phyloP scores from a whole-genome alignment of 2,113 vertebrate genomes.

The Megalops atlanticus region DNA sequence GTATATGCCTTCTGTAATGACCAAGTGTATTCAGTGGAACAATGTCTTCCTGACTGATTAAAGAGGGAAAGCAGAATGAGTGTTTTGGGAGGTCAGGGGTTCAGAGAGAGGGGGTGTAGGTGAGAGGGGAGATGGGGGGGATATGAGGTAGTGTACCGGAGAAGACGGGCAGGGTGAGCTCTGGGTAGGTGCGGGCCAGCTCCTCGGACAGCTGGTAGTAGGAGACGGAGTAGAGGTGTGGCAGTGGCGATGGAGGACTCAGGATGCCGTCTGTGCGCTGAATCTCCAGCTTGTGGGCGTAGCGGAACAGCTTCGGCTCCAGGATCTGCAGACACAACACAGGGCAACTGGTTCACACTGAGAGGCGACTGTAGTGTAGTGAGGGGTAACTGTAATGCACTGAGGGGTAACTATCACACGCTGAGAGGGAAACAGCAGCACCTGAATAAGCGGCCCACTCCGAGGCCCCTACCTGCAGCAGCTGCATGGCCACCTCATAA shows the following conservation, averaged over 20 bases:
- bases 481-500: constrained; percentile 98
- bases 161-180: constrained; percentile 94
- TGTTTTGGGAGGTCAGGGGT: too few species aligned
- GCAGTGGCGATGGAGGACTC: constrained; percentile 86
- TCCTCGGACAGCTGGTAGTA: constrained; percentile 98
- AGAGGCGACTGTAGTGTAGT: not conserved
- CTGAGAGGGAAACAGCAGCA: too few species aligned
- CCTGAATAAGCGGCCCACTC: not conserved
- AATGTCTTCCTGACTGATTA: too few species aligned
- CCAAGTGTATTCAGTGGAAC: too few species aligned
- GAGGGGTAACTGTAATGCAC: not conserved
- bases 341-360: not conserved
- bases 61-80: not conserved
- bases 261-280: constrained; percentile 87
- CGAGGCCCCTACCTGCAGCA: constrained; percentile 83
- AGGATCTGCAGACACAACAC: constrained; percentile 79
- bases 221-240: constrained; percentile 92
- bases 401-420: too few species aligned
- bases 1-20: too few species aligned
- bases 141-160: constrained; percentile 76
- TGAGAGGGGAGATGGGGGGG: not conserved
- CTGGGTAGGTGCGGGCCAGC: constrained; percentile 92
- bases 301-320: constrained; percentile 98
- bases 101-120: constrained; percentile 3
- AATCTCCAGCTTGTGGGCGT: constrained; percentile 96